Evolutionary conservation across 2,113 vertebrate genomes (phyloP).

Genomic region (Notarius quadriscutis): DNA sequence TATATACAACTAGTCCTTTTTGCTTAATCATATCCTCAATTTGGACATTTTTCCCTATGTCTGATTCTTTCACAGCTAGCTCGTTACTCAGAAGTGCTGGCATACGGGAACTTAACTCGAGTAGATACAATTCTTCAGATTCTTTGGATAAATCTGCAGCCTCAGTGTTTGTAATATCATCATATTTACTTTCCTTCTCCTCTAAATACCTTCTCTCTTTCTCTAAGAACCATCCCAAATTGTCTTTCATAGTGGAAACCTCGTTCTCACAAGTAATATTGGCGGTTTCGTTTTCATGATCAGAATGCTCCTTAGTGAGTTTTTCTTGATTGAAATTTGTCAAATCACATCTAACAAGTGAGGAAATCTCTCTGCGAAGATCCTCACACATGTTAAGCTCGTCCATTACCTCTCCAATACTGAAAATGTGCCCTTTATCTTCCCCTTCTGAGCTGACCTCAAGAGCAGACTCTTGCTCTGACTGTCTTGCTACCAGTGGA

Average conservation of each 20-base stretch:
- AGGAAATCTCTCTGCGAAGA: conserved; percentile 64
- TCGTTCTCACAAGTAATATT: neutral
- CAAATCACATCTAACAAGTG: conserved; percentile 40
- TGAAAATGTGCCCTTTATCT: conserved; percentile 53
- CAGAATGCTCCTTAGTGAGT: neutral
- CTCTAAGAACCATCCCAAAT: conserved; percentile 4
- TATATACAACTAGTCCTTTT: neutral
- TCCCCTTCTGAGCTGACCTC: conserved; percentile 60
- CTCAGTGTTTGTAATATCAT: conserved; percentile 10
- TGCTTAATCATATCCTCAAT: neutral
- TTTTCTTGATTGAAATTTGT: conserved; percentile 43
- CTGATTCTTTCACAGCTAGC: neutral
- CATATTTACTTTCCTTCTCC: neutral
- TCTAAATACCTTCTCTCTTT: conserved; percentile 10
- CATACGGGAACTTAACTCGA: conserved; percentile 12
- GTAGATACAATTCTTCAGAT: neutral
- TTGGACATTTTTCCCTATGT: neutral
- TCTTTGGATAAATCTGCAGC: neutral
- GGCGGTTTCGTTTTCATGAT: neutral
- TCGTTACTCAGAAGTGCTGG: neutral
- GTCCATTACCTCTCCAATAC: conserved; percentile 65
- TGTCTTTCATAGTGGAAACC: neutral
- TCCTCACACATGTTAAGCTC: conserved; percentile 70
- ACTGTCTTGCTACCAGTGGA: conserved; percentile 59
- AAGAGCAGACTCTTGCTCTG: conserved; percentile 62